Evolutionary conservation across 2,113 vertebrate species (phyloP).

Genomic region (Prunella fulvescens): DNA sequence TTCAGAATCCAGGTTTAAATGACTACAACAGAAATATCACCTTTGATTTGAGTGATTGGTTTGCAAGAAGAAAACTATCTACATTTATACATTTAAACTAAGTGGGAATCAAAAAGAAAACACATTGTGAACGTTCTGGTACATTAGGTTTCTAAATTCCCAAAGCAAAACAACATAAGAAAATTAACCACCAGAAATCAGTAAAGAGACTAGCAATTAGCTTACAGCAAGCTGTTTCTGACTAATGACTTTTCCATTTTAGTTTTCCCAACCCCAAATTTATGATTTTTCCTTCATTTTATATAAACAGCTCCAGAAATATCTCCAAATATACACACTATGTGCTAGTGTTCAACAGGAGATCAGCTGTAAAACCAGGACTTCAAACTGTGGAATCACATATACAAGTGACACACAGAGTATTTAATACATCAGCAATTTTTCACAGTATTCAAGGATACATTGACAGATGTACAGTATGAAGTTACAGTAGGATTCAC

Average conservation of each 20-base stretch:
- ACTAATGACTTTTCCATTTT: constrained; percentile 19
- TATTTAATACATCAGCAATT: not conserved
- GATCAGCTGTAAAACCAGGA: not conserved
- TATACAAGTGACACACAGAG: not conserved
- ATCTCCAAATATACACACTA: not conserved
- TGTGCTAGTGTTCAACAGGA: not conserved
- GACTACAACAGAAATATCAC: not conserved
- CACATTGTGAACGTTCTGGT: constrained; percentile 17
- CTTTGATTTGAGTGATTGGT: not conserved
- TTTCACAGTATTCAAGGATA: not conserved
- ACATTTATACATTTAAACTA: not conserved
- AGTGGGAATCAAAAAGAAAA: not conserved
- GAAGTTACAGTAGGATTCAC: not conserved
- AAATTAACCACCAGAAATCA: constrained; percentile 46
- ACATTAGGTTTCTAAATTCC: constrained; percentile 33
- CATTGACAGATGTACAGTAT: not conserved
- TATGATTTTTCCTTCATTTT: not conserved
- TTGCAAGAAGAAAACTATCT: not conserved
- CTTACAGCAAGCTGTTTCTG: constrained; percentile 34
- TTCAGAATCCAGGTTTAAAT: not conserved
- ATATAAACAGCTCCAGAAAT: constrained; percentile 5
- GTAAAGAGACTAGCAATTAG: constrained; percentile 29
- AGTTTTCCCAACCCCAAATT: not conserved
- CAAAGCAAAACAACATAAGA: constrained; percentile 29
- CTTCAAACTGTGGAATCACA: not conserved